Evolutionary conservation across 1,140 invertebrate genomes (phyloP).

Genomic region (Philotrypesis tridentata): DNA sequence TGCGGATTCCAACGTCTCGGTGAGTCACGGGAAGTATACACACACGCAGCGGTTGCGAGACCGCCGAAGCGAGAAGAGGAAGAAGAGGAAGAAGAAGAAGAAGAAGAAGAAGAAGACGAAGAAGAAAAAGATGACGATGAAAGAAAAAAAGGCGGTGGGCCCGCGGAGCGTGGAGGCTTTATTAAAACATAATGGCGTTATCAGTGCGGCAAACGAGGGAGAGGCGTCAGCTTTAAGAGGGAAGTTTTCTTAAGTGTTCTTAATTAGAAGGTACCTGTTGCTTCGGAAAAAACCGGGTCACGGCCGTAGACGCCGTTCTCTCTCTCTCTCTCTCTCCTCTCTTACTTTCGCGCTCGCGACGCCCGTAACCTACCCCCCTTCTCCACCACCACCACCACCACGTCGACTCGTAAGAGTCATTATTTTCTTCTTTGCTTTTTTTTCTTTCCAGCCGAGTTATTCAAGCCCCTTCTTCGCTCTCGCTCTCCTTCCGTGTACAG

Average conservation of each 20-base stretch:
- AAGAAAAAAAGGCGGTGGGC: conserved; percentile 28
- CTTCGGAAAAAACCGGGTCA: conserved; percentile 75
- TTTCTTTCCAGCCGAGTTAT: conserved; percentile 19
- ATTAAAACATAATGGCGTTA: conserved; percentile 71
- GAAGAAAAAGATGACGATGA: conserved; percentile 5
- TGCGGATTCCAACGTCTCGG: too few relatives aligned
- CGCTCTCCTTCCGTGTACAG: too few relatives aligned
- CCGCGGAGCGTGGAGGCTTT: conserved; percentile 56
- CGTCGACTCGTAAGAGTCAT: conserved; percentile 71
- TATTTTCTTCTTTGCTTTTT: conserved; percentile 67
- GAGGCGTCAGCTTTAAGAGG: conserved; percentile 73
- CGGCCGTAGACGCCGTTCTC: conserved; percentile 67
- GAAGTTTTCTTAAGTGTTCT: conserved; percentile 76
- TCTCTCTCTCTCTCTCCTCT: conserved; percentile 42
- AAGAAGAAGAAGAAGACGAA: conserved; percentile 51
- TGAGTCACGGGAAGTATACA: too few relatives aligned
- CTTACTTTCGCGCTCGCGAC: conserved; percentile 49
- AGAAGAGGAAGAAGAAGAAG: conserved; percentile 51
- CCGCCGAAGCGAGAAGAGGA: conserved; percentile 50
- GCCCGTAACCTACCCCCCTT: conserved; percentile 57
- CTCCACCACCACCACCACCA: conserved; percentile 45
- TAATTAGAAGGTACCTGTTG: conserved; percentile 76
- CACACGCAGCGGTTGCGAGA: background rate
- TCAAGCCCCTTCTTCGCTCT: background rate
- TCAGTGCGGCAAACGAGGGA: conserved; percentile 57